Conservation (phyloP, 2,797 vertebrate species). For the Spondyliosoma cantharus region DNA sequence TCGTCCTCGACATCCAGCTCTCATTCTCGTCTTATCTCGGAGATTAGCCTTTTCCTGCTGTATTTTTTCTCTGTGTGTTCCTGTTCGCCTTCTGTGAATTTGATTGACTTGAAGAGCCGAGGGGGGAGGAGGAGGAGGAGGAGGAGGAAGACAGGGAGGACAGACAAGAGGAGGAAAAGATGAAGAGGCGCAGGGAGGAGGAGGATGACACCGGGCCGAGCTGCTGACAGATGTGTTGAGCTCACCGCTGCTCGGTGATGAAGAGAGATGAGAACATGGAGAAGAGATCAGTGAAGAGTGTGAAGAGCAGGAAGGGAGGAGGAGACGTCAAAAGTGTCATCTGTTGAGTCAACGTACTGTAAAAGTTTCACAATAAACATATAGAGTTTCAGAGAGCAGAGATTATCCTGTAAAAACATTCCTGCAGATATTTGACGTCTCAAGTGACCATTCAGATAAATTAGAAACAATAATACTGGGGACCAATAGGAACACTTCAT, state of each 20-base stretch:
- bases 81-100: slow-evolving; percentile 37
- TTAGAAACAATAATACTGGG: neutral
- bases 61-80: neutral
- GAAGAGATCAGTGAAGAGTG: slow-evolving; percentile 37
- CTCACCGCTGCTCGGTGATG: slow-evolving; percentile 48
- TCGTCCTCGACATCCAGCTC: slow-evolving; percentile 28
- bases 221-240: slow-evolving; percentile 70
- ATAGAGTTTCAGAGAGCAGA: neutral
- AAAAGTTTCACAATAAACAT: slow-evolving; percentile 5
- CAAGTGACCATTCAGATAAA: neutral
- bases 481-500: neutral
- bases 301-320: slow-evolving; percentile 25
- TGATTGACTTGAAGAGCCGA: slow-evolving; percentile 54
- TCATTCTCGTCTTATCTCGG: slow-evolving; percentile 43
- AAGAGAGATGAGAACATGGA: slow-evolving; percentile 56
- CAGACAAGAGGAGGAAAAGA: slow-evolving; percentile 45
- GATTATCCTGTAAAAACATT: slow-evolving; percentile 14
- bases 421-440: neutral
- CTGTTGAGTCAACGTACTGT: slow-evolving; percentile 7
- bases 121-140: neutral
- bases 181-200: slow-evolving; percentile 50
- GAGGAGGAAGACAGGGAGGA: slow-evolving; percentile 27
- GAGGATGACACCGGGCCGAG: slow-evolving; percentile 67
- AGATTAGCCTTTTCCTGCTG: slow-evolving; percentile 35
- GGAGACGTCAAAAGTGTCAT: neutral